Base-by-base conservation (phyloP, 2,113 vertebrate genomes). In the Oreocharis arfaki region DNA sequence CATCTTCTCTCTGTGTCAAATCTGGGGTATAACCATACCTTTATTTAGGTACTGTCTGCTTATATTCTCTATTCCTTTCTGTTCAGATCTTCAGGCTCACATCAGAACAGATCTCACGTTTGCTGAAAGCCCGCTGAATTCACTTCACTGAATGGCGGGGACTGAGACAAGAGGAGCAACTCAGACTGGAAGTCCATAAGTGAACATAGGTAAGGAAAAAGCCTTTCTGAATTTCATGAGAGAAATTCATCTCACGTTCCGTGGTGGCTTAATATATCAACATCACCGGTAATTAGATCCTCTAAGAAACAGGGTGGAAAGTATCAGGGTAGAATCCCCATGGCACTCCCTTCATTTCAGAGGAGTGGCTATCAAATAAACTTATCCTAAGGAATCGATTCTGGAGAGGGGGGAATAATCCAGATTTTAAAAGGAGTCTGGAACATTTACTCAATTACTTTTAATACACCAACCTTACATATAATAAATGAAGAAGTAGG, bases 381-480 rank as follows among this genome's bases (percentile, higher is more conserved):
- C 3, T 75, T 78, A 73, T 21, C 24, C 17, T 49, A 35, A 16
- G n/a, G 27, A 69, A 49, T 79, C 30, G 60, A 3, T 85, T 84
- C 24, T 4, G 7, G 18, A 13, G 7, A 13, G 9, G 6, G 4
- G 13, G 7, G 14, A 46, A 41, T 47, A 74, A 89, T 85, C 16
- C n/a, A 57, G 6, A 35, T 94, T 91, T 95, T 53, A 35, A 79
- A 84, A 91, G 23, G 5, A 64, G 10, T 59, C 47, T 88, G 42
- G 32, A 84, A 55, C 8, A 39, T 76, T 70, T 85, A 35, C 19
- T 64, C 17, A 47, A 33, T 42, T 47, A 39, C n/a, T 83, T 90
- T 91, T 89, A 64, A 46, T 73, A 24, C 7, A 30, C 11, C 16
- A 61, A 39, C 16, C 3, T 81, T 79, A 53, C 26, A 53, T 9